Conservation (phyloP, 2,888 invertebrate genomes). For the Steinernema carpocapsae region DNA sequence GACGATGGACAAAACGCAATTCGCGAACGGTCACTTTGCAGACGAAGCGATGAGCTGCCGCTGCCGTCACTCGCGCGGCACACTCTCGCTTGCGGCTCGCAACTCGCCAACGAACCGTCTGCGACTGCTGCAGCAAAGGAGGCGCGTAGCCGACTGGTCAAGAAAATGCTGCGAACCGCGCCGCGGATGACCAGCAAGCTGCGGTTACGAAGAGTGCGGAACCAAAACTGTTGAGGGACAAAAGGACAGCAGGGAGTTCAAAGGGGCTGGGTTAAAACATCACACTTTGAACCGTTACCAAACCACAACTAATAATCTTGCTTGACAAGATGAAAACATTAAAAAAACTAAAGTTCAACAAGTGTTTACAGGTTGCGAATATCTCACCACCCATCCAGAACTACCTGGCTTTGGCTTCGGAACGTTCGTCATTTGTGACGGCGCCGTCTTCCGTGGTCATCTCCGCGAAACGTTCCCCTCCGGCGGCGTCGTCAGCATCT, state of each 20-base stretch:
- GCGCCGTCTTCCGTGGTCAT: neutral
- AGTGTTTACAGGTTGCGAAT: slow-evolving; percentile 10
- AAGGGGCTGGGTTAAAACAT: no score
- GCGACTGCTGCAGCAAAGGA: neutral
- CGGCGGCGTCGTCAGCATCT: slow-evolving; percentile 6
- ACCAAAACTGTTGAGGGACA: no score
- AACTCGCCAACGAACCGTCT: no score
- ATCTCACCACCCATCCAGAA: slow-evolving; percentile 5
- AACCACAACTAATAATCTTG: no score
- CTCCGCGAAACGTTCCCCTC: neutral
- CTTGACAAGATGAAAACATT: no score
- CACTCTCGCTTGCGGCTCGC: no score
- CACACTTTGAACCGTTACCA: no score
- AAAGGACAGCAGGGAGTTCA: no score
- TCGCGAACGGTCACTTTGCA: neutral
- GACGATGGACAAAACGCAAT: neutral
- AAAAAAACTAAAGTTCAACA: no score
- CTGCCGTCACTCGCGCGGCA: neutral
- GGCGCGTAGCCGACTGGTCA: neutral
- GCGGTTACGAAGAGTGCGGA: no score
- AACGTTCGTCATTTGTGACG: neutral
- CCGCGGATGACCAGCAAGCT: neutral
- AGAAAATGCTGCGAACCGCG: neutral
- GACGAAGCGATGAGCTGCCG: neutral
- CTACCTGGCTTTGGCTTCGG: slow-evolving; percentile 9